A percentile compares a stretch with the other conserved stretches of the same genome.
Conservation (phyloP, 2,888 invertebrate genomes). For the Ectemnius cavifrons region DNA sequence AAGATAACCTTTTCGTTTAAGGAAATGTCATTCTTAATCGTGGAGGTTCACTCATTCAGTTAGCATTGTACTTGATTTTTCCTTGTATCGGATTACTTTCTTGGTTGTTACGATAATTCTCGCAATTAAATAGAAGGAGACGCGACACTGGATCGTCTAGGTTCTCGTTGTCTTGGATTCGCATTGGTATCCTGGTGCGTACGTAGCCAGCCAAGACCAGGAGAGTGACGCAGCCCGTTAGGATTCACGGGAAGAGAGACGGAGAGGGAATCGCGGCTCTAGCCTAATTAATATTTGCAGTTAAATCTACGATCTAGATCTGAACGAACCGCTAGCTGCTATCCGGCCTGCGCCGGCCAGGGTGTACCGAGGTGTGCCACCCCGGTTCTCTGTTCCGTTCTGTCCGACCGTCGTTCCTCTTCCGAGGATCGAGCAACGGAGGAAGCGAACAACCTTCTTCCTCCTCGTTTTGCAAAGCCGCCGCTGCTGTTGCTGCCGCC, state of each 20-base stretch:
- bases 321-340: conserved; percentile 69
- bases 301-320: conserved; percentile 74
- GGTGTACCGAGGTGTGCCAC: conserved; percentile 39
- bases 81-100: too few species aligned
- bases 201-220: too few species aligned
- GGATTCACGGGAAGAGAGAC: background rate
- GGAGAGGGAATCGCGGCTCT: conserved; percentile 7
- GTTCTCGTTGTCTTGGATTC: too few species aligned
- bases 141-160: too few species aligned
- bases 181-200: too few species aligned
- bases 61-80: too few species aligned
- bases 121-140: too few species aligned
- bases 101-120: too few species aligned
- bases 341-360: conserved; percentile 53
- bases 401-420: conserved; percentile 57
- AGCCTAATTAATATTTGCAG: conserved; percentile 68
- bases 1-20: too few species aligned
- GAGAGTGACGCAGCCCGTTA: background rate
- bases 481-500: too few species aligned
- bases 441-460: conserved; percentile 29
- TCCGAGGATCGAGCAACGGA: conserved; percentile 43
- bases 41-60: too few species aligned
- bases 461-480: conserved; percentile 3
- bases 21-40: too few species aligned
- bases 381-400: conserved; percentile 67